phyloP scores from a whole-genome alignment of 2,888 invertebrate genomes.

The Tribolium freemani region DNA sequence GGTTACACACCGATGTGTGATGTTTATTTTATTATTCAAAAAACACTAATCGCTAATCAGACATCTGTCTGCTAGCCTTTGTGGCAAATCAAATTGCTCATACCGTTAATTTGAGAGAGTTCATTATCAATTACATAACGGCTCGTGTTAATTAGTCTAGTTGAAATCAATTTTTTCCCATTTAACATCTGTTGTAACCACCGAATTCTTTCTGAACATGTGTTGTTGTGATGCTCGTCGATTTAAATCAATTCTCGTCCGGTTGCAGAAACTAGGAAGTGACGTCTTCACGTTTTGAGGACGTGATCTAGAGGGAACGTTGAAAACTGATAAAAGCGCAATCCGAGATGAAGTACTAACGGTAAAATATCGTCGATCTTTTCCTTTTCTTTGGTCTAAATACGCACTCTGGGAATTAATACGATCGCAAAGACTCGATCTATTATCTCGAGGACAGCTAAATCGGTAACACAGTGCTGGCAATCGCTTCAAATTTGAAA shows the following conservation, averaged over 20 bases:
- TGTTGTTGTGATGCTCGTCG: background rate
- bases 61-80: constrained; percentile 5
- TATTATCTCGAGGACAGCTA: background rate
- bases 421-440: background rate
- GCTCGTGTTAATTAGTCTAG: constrained; percentile 6
- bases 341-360: background rate
- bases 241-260: background rate
- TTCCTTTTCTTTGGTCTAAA: background rate
- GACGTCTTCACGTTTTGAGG: background rate
- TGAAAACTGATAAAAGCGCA: background rate
- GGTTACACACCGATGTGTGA: too few species aligned
- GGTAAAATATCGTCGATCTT: background rate
- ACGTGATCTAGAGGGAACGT: too few species aligned
- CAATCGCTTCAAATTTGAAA: too few species aligned
- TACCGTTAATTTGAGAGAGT: constrained; percentile 29
- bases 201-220: background rate
- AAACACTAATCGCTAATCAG: background rate
- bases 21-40: background rate
- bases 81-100: constrained; percentile 4
- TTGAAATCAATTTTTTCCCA: background rate
- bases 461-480: too few species aligned
- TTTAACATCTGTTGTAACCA: background rate
- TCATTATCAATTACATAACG: constrained; percentile 3
- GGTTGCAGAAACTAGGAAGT: background rate
- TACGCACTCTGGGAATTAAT: background rate